Percentiles rank a stretch among this genome's conserved stretches.
phyloP scores from a whole-genome alignment of 2,797 vertebrate species.

The Acanthurus tractus region DNA sequence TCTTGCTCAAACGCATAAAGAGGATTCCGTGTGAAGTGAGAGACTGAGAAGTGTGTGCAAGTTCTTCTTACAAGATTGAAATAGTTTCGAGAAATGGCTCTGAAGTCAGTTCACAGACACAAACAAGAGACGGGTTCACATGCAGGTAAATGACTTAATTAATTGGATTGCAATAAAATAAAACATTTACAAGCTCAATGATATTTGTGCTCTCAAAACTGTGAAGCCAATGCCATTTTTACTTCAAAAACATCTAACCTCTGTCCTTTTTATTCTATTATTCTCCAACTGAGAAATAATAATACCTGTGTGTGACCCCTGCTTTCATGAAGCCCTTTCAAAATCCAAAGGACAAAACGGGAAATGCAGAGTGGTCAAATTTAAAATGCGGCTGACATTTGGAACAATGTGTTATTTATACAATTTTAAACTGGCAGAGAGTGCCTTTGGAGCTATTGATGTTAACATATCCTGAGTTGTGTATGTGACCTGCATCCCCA shows the following conservation, averaged over 20 bases:
- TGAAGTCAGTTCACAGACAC: neutral
- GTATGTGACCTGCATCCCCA: slow-evolving; percentile 24
- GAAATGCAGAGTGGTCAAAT: slow-evolving; percentile 30
- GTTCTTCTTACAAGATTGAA: slow-evolving; percentile 16
- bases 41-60: slow-evolving; percentile 23
- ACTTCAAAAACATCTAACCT: too few relatives aligned
- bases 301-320: neutral
- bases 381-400: slow-evolving; percentile 45
- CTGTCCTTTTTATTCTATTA: neutral
- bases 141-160: neutral
- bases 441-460: slow-evolving; percentile 15
- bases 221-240: neutral
- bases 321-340: slow-evolving; percentile 6
- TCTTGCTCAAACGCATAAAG: slow-evolving; percentile 49
- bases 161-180: neutral
- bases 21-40: slow-evolving; percentile 14
- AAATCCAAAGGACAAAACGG: slow-evolving; percentile 17
- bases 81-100: slow-evolving; percentile 6
- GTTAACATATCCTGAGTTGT: slow-evolving; percentile 26
- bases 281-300: neutral
- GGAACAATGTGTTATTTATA: slow-evolving; percentile 45
- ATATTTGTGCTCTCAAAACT: neutral
- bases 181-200: neutral
- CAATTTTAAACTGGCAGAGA: slow-evolving; percentile 18
- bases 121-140: neutral